Evolutionary conservation across 1,140 invertebrate genomes (phyloP), one percentile per base, ranked within the genome.

Genomic region (Drosophila insularis): DNA sequence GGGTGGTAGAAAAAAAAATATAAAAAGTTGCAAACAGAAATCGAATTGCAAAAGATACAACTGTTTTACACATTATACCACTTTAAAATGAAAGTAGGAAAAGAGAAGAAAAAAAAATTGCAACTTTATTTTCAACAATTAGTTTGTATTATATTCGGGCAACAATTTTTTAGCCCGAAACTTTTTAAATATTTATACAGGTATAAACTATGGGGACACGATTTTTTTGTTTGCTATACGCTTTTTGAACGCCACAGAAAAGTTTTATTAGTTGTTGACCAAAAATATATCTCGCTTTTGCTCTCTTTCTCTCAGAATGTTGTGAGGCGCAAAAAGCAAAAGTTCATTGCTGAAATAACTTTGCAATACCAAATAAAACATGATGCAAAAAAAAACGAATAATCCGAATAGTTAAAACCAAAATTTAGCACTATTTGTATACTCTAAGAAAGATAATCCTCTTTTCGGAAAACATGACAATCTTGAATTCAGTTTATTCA

Each of bases 201-300:
- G 71, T 74, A 40, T 66, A 74, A 73, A 66, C 70, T 27, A 46
- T 64, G 63, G 23, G 35, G 23, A 80, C 60, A 62, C 43, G 43
- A 50, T 50, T 50, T 50, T 43, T 50, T 21, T 10, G 62, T 37
- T 17, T 65, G 63, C 64, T 63, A 46, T 71, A 37, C 63, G 58
- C 56, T 77, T 63, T 70, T 77, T 77, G 64, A 68, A 79, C 73
- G 69, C 67, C 68, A 56, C 67, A 66, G 70, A 81, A 58, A 85
- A 85, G 81, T 85, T 85, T 85, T 85, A 85, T 80, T 85, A 80
- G 74, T 86, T 86, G 78, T 75, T 74, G 81, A 81, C 81, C 81
- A 81, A 81, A 78, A 75, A 68, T 69, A 54, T 66, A 40, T 43
- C 50, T 62, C 23, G 61, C 43, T 10, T 50, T 19, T 60, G 35